Conservation (phyloP, 2,113 vertebrate species). For the Pseudorhombus dupliciocellatus region DNA sequence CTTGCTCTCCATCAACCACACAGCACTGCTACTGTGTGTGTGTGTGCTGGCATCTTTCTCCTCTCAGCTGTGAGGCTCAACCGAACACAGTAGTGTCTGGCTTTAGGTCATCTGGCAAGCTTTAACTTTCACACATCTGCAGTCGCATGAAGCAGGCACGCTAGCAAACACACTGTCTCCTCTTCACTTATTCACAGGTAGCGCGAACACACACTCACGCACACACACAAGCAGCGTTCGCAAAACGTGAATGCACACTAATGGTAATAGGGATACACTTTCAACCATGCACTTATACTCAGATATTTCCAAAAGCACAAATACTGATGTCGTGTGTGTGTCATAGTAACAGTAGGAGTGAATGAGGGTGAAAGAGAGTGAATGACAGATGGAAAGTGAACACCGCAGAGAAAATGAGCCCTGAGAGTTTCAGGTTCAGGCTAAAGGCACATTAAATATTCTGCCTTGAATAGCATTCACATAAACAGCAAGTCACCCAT, state of each 20-base stretch:
- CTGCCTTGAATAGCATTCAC: conserved; percentile 37
- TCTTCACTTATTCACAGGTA: conserved; percentile 14
- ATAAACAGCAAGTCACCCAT: conserved; percentile 1
- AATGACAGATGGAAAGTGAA: conserved; percentile 47
- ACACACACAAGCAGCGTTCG: neutral
- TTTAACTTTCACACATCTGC: conserved; percentile 4
- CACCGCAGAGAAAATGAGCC: conserved; percentile 21
- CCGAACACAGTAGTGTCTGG: conserved; percentile 38
- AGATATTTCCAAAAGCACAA: conserved; percentile 9
- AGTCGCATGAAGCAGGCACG: neutral
- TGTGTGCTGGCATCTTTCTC: conserved; percentile 22
- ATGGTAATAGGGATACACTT: neutral
- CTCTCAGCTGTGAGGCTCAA: conserved; percentile 34
- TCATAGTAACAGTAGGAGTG: conserved; percentile 5
- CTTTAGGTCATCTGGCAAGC: conserved; percentile 37
- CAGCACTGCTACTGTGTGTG: neutral
- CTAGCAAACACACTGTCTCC: neutral
- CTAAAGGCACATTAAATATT: conserved; percentile 39
- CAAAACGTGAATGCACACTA: neutral
- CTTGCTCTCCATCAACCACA: no score
- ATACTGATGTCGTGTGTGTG: neutral
- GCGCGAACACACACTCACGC: neutral
- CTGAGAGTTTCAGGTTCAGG: conserved; percentile 27
- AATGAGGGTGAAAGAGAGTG: conserved; percentile 25
- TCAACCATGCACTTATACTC: neutral